Evolutionary conservation across 2,888 invertebrate genomes (phyloP), one percentile per base, ranked within the genome.

Genomic region (Leptopilina drosophilae): DNA sequence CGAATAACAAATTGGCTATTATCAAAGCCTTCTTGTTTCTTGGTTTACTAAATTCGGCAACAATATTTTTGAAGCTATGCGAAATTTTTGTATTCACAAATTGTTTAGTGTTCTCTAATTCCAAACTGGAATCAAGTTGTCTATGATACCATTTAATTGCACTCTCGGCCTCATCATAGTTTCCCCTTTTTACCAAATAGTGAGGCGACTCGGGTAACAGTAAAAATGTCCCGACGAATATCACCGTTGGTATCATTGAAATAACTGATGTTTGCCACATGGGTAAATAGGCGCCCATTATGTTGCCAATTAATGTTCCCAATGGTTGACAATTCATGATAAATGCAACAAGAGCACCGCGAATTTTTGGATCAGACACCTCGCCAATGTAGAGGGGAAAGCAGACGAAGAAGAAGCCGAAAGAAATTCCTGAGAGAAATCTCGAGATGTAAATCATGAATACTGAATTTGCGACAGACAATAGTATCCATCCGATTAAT

Each of bases 201-300:
- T 91, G 85, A 0, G 91, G 90, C 8, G 91, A 88, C 11, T 89
- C 88, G 0, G 91, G 91, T 7, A 91, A 80, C 0, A 87, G 78
- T 11, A 84, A 81, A 67, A 91, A 88, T 0, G 85, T 56, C 1
- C 66, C 49, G 12, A 91, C 77, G 76, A 87, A 88, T 2, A 84
- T 5, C 0, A 88, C 6, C 49, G 83, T 87, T 3, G 89, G 83
- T 12, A 87, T 77, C 8, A 89, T 80, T 79, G 88, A 87, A 9
- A 88, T 86, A 9, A 85, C 64, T 0, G 89, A 87, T 65, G 88
- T 90, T 5, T 83, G 76, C 77, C 79, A 81, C 82, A 90, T 82
- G 11, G 87, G 82, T 14, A 89, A 81, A 62, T 87, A 85, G 14
- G 89, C 86, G 4, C 91, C 91, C 78, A 90, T 86, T 26, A 87